Conservation (phyloP, 2,113 vertebrate genomes). For the Daboia siamensis region DNA sequence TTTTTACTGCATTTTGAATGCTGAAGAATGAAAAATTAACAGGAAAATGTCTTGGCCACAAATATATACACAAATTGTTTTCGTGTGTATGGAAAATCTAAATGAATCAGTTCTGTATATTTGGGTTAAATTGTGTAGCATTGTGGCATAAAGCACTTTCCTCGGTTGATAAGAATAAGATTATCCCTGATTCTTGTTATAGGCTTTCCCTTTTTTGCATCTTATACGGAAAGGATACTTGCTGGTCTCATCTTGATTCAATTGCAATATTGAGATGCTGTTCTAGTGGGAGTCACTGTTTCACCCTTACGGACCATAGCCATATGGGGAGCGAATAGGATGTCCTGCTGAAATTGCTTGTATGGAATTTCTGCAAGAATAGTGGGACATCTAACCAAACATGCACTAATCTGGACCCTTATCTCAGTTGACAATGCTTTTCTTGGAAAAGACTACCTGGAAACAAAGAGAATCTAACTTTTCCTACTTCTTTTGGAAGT, state of each 20-base stretch:
- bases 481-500: background rate
- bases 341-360: background rate
- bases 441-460: constrained; percentile 4
- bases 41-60: background rate
- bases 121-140: background rate
- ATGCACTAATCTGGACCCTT: background rate
- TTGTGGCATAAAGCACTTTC: background rate
- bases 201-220: background rate
- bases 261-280: background rate
- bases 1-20: background rate
- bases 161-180: background rate
- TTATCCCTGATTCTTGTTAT: background rate
- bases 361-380: background rate
- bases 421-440: background rate
- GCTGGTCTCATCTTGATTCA: background rate
- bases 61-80: background rate
- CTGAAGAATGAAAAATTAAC: background rate
- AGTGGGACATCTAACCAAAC: background rate
- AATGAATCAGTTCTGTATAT: background rate
- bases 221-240: background rate
- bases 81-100: background rate
- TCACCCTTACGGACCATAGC: background rate
- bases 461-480: constrained; percentile 29
- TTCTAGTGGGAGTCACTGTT: background rate
- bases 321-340: background rate